These are phyloP conservation scores for Epinephelus malabaricus DNA, from an alignment of 2,797 vertebrate species.

Conservation along the genomic window DNA sequence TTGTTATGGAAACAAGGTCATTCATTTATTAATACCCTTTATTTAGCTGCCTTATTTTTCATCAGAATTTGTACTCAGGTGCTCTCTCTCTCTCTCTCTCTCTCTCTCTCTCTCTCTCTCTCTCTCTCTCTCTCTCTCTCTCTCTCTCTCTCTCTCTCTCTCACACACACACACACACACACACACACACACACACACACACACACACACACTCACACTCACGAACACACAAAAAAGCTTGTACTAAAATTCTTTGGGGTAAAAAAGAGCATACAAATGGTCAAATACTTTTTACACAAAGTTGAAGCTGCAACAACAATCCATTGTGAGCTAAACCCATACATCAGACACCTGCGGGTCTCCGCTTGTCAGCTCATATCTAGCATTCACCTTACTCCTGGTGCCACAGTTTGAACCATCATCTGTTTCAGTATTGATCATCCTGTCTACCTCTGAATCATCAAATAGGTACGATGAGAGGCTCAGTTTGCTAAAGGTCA, in stretches of 20 bases:
- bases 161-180: neutral
- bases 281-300: neutral
- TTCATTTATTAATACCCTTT: neutral
- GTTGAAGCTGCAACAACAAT: neutral
- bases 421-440: conserved; percentile 8
- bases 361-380: neutral
- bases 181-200: neutral
- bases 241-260: no score
- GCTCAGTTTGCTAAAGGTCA: conserved; percentile 15
- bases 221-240: no score
- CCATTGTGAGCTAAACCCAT: neutral
- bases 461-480: neutral
- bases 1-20: conserved; percentile 24
- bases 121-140: no score
- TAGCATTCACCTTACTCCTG: conserved; percentile 2
- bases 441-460: neutral
- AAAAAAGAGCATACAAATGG: neutral
- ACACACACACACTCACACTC: neutral
- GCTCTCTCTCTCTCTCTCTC: no score
- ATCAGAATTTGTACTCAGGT: neutral
- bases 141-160: no score
- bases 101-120: no score
- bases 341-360: neutral
- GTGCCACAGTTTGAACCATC: conserved; percentile 8
- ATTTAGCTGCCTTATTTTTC: neutral